These are phyloP conservation scores for Cistogaster globosa DNA, from an alignment of 2,888 invertebrate genomes.

Conservation along the genomic window DNA sequence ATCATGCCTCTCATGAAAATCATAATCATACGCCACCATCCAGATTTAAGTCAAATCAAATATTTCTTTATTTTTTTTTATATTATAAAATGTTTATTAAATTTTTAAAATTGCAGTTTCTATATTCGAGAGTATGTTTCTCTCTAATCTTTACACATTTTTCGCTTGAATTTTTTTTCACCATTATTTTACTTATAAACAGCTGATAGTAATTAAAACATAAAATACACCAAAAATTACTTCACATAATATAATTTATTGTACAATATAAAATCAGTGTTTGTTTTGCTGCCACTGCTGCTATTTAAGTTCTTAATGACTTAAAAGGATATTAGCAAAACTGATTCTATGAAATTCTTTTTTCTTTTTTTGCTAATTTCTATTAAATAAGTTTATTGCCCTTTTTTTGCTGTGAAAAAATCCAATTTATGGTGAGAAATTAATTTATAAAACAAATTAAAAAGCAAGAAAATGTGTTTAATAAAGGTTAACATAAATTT, in stretches of 20 bases:
- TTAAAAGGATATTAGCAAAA: not conserved
- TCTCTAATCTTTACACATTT: not conserved
- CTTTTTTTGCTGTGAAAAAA: not conserved
- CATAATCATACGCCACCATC: no score
- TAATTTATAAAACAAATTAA: not conserved
- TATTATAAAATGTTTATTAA: no score
- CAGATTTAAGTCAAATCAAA: no score
- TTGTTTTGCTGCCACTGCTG: not conserved
- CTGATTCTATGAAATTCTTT: not conserved
- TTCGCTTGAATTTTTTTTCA: not conserved
- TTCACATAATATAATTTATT: not conserved
- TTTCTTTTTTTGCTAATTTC: conserved; percentile 20
- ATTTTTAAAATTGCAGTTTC: no score
- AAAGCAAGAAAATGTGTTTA: no score
- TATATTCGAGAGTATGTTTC: no score
- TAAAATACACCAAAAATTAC: not conserved
- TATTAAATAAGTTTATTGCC: conserved; percentile 4
- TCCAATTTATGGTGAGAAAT: not conserved
- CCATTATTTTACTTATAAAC: not conserved
- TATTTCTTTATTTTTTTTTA: no score
- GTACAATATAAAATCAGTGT: not conserved
- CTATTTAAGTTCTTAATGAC: not conserved
- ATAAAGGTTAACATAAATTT: no score
- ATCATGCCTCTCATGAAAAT: no score
- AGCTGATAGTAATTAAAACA: not conserved